Evolutionary conservation across 2,888 invertebrate genomes (phyloP).

Genomic region (Ischnura elegans): DNA sequence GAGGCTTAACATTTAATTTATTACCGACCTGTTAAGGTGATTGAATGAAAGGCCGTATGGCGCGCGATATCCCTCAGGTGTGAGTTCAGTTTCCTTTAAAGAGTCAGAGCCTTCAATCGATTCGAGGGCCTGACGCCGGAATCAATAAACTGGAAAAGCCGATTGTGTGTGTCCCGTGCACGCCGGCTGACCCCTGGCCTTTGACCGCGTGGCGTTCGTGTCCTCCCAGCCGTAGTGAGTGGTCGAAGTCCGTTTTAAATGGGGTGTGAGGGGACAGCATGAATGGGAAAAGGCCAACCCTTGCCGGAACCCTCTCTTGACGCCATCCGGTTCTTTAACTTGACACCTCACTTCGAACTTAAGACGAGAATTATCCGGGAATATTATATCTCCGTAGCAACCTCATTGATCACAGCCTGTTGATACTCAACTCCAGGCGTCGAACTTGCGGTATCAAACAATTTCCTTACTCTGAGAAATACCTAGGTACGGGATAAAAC

Average conservation of each 20-base stretch:
- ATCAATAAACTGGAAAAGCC: constrained; percentile 35
- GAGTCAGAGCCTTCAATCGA: background rate
- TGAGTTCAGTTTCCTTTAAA: background rate
- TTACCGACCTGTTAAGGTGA: background rate
- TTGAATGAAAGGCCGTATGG: background rate
- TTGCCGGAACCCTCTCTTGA: too few relatives aligned
- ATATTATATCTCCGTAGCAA: too few relatives aligned
- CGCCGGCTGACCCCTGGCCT: background rate
- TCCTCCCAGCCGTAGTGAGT: background rate
- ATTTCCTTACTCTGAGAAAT: too few relatives aligned
- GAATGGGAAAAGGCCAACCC: background rate
- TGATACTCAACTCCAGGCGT: too few relatives aligned
- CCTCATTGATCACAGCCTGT: too few relatives aligned
- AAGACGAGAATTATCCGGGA: too few relatives aligned
- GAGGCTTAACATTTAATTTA: too few relatives aligned
- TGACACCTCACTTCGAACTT: too few relatives aligned
- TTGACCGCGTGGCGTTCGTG: background rate
- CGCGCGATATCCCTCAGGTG: background rate
- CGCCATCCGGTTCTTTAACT: too few relatives aligned
- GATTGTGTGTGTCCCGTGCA: background rate
- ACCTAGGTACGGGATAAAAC: too few relatives aligned
- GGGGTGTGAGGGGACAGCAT: background rate
- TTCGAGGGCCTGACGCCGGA: background rate
- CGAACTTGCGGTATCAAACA: too few relatives aligned
- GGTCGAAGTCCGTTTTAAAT: background rate